Evolutionary conservation across 2,113 vertebrate species (phyloP), one percentile per base, ranked within the genome.

Genomic region (Pycnonotus jocosus): DNA sequence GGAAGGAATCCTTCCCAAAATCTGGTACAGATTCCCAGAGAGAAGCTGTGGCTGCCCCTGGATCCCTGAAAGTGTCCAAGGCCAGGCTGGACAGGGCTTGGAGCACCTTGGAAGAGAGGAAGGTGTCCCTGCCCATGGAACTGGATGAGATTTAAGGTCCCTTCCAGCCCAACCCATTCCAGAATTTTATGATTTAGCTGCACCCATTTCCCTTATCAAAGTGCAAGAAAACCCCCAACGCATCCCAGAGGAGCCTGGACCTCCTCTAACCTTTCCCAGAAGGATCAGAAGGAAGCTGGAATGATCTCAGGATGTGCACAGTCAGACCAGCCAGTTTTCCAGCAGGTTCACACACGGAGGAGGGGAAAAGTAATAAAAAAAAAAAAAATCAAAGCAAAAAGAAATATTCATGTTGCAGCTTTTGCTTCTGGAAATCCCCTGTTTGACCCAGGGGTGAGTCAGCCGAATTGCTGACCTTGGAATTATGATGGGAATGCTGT

Each of bases 61-160:
- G n/a, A 74, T 35, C 24, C n/a, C 62, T 54, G 25, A 15, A 0
- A 69, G 9, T 19, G 30, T 0, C 40, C 62, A 23, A 62, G 47
- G 16, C 9, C 17, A 35, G 35, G 38, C 0, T 89, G 61, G 70
- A 47, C 0, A 0, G 6, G 7, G 12, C 3, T 45, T 47, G 53
- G 61, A 61, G 9, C n/a, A 25, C 0, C 58, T 27, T 44, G 60
- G 33, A 4, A 2, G 0, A 4, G 9, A n/a, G 16, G 23, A 0
- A 66, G 2, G 1, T 51, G 38, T 51, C 60, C 19, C 58, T 66
- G 33, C 13, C 28, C 21, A 35, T 23, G 64, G 38, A 5, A 30
- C 3, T 12, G 25, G n/a, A 40, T 31, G 8, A 35, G 9, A 0
- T 53, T 65, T 9, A 31, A 18, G 8, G 4, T 47, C 28, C 20